phyloP scores from a whole-genome alignment of 2,113 vertebrate genomes.

The Narcine bancroftii region DNA sequence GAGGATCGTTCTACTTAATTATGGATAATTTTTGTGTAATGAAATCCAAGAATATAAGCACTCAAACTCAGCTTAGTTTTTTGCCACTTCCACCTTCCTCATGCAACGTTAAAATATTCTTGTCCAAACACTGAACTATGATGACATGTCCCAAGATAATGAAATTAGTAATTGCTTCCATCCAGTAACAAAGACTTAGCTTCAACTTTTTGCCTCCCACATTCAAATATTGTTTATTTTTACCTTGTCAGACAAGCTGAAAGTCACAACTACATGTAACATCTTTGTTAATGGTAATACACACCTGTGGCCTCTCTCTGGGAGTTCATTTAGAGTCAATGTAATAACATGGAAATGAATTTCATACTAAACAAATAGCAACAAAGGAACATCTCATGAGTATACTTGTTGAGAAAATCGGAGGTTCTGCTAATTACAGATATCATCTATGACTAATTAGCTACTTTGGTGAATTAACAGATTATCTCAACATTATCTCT shows the following conservation, averaged over 20 bases:
- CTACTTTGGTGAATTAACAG: not conserved
- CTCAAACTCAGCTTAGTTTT: not conserved
- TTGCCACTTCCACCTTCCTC: not conserved
- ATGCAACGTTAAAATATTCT: not conserved
- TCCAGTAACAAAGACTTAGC: not conserved
- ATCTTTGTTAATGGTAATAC: not conserved
- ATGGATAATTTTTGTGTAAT: not conserved
- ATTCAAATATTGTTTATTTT: not conserved
- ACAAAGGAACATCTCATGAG: not conserved
- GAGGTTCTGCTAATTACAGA: not conserved
- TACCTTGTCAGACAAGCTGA: not conserved
- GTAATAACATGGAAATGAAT: slow-evolving; percentile 12
- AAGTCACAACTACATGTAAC: not conserved
- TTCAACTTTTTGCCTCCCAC: not conserved
- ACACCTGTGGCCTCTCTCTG: not conserved
- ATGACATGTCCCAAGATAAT: not conserved
- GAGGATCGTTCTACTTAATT: not conserved
- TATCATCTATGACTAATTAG: not conserved
- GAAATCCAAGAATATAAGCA: not conserved
- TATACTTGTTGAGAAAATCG: not conserved
- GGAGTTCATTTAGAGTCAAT: not conserved
- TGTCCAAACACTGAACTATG: not conserved
- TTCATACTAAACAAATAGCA: not conserved
- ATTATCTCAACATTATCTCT: not conserved
- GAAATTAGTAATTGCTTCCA: slow-evolving; percentile 23